Evolutionary conservation across 2,113 vertebrate species (phyloP), one percentile per base, ranked within the genome.

Genomic region (Larimichthys polyactis): DNA sequence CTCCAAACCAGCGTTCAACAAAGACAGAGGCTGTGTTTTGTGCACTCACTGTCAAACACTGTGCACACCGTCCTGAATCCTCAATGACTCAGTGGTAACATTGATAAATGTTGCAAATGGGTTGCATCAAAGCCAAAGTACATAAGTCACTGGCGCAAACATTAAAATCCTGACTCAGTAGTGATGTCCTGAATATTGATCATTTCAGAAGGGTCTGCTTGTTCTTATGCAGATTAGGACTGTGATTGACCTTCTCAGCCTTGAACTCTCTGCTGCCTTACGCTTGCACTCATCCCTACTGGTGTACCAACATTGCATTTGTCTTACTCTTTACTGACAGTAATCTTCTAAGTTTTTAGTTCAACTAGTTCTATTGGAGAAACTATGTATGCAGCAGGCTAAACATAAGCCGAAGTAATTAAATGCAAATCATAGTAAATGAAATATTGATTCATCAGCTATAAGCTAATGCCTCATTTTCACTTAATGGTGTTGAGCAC

Each of bases 361-460:
- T 43, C 4, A 40, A 69, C 24, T 27, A 12, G 12, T 74, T 78
- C 14, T 52, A 43, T 24, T 49, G 24, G 22, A 58, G 48, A 46
- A 70, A 49, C 17, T 22, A 19, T 32, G 51, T 32, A 49, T n/a
- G 20, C 4, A 46, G 57, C 11, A 52, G 29, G 65, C 32, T 19
- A 48, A 71, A 63, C 57, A 69, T 22, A 48, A 22, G 54, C 9
- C n/a, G 0, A 5, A 44, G 69, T 63, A 48, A 79, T 88, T 59
- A 75, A 71, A 81, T 71, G 15, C 65, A 75, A 80, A 82, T 71
- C 14, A 51, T 4, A 49, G 22, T 52, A 79, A 22, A 87, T 14
- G 64, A 78, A 78, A 65, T 67, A 79, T 4, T 40, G 48, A 75
- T 16, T 82, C 19, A 52, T 60, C 36, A 60, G 62, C 71, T 40